Evolutionary conservation across 2,888 invertebrate genomes (phyloP).

Genomic region (Furcula furcula): DNA sequence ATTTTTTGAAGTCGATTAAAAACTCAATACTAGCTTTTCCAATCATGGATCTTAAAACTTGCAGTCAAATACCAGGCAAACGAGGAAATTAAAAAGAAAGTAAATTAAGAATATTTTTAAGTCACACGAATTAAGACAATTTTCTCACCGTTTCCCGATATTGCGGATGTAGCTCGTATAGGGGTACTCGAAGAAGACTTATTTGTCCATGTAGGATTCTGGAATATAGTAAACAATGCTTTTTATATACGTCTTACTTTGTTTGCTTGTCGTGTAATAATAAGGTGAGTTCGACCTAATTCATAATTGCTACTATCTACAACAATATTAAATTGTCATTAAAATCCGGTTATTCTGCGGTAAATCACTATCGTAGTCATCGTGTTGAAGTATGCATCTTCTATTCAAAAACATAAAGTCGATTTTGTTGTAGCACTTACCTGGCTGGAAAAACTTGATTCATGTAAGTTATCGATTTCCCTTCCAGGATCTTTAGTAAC

Average conservation of each 20-base stretch:
- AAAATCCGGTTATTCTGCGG: constrained; percentile 70
- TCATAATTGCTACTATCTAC: constrained; percentile 58
- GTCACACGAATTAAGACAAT: too few species aligned
- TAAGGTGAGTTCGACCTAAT: constrained; percentile 51
- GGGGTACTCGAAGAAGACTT: constrained; percentile 39
- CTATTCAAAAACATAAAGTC: constrained; percentile 31
- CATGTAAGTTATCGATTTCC: constrained; percentile 50
- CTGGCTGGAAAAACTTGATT: constrained; percentile 65
- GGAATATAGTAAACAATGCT: constrained; percentile 36
- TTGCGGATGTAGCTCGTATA: constrained; percentile 40
- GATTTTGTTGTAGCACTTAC: constrained; percentile 45
- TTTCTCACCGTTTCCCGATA: constrained; percentile 56
- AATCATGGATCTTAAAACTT: too few species aligned
- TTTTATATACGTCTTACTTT: constrained; percentile 40
- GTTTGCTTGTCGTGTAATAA: constrained; percentile 34
- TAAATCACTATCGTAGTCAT: constrained; percentile 43
- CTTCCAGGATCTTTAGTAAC: constrained; percentile 55
- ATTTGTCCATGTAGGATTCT: constrained; percentile 58
- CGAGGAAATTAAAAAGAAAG: too few species aligned
- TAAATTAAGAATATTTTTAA: background rate
- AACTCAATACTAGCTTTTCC: too few species aligned
- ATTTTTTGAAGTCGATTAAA: too few species aligned
- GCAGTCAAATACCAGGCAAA: too few species aligned
- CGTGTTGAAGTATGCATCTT: constrained; percentile 16
- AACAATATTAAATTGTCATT: constrained; percentile 70